These are phyloP conservation scores for Talpa occidentalis DNA, from an alignment of 2,113 vertebrate species.

Conservation along the genomic window DNA sequence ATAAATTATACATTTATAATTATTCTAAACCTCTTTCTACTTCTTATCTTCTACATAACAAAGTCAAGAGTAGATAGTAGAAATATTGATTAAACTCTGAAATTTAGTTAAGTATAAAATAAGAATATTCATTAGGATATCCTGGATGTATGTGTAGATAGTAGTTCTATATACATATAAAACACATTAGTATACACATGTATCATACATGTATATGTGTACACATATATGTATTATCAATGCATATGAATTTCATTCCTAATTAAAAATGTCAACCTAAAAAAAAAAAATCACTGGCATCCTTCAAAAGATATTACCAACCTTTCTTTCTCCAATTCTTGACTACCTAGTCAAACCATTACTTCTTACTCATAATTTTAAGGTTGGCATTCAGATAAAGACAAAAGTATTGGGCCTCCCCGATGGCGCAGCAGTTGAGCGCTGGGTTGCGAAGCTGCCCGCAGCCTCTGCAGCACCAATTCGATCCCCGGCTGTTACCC, in stretches of 20 bases:
- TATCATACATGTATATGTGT: background rate
- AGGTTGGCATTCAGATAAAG: background rate
- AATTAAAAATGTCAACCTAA: background rate
- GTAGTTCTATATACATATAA: background rate
- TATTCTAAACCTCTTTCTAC: background rate
- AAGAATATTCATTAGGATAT: background rate
- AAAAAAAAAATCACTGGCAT: background rate
- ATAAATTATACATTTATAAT: background rate
- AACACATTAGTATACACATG: too few species aligned
- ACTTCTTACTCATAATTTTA: background rate
- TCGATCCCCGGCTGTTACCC: too few species aligned
- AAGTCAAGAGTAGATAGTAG: background rate
- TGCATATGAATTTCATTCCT: background rate
- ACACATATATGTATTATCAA: background rate
- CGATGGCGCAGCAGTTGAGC: too few species aligned
- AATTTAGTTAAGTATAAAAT: background rate
- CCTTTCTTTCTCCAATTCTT: background rate
- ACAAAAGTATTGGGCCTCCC: background rate
- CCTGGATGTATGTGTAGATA: background rate
- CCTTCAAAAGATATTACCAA: background rate
- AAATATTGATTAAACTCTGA: background rate
- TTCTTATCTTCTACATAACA: background rate
- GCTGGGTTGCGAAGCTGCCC: too few species aligned
- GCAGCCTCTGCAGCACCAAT: too few species aligned
- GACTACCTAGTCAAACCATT: background rate